These are phyloP conservation scores for Halictus rubicundus DNA, from an alignment of 1,140 invertebrate species.

Conservation along the genomic window DNA sequence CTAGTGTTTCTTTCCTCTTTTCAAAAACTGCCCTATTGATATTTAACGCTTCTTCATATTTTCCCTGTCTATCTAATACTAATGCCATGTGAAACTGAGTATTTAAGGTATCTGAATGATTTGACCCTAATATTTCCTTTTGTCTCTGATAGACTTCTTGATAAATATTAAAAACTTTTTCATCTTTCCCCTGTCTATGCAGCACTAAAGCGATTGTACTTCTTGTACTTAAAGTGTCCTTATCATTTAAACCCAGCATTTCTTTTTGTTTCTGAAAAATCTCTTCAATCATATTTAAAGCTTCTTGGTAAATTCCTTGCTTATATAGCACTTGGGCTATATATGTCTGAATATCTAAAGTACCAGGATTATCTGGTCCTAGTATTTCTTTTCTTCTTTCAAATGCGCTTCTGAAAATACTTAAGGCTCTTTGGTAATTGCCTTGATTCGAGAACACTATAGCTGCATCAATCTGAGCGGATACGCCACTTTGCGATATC, in stretches of 20 bases:
- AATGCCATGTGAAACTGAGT: too few relatives aligned
- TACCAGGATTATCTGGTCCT: conserved; percentile 13
- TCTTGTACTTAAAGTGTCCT: conserved; percentile 45
- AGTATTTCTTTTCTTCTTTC: conserved; percentile 9
- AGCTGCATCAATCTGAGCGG: background rate
- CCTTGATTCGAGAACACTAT: background rate
- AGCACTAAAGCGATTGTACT: background rate
- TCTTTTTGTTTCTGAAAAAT: conserved; percentile 46
- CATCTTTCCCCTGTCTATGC: background rate
- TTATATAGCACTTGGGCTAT: background rate
- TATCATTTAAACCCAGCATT: conserved; percentile 43
- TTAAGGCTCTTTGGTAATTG: conserved; percentile 7
- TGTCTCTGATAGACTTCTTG: too few relatives aligned
- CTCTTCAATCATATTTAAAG: conserved; percentile 7
- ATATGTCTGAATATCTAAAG: background rate
- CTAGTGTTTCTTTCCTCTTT: too few relatives aligned
- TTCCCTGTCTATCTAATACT: too few relatives aligned
- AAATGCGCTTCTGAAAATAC: background rate
- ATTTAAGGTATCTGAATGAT: too few relatives aligned
- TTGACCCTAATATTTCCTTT: too few relatives aligned
- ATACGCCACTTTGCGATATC: conserved; percentile 5
- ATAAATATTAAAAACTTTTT: too few relatives aligned
- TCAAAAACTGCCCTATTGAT: too few relatives aligned
- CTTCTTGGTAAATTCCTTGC: conserved; percentile 5
- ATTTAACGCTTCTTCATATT: too few relatives aligned